Conservation (phyloP, 2,113 vertebrate genomes). For the Probosciger aterrimus region DNA sequence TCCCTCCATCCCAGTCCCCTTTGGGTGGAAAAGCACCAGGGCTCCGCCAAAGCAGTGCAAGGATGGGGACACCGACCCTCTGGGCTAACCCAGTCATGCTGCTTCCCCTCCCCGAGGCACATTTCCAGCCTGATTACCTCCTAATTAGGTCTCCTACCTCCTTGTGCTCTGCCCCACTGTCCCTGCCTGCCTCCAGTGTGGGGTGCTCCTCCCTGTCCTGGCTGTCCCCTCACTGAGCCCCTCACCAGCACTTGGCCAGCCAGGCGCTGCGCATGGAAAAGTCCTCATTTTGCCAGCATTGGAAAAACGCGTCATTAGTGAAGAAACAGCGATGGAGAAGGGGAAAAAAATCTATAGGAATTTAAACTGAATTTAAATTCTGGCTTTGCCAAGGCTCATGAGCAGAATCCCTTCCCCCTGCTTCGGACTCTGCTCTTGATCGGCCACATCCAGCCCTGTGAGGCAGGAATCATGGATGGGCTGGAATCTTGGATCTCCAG, state of each 20-base stretch:
- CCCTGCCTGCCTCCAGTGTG: background rate
- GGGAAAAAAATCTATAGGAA: background rate
- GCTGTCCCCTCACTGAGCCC: background rate
- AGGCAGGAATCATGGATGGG: background rate
- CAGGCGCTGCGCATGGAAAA: rapidly evolving
- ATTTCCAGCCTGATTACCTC: background rate
- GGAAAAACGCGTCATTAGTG: background rate
- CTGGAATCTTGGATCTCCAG: background rate
- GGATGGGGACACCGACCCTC: background rate
- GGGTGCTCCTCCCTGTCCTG: background rate
- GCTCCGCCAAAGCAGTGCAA: background rate
- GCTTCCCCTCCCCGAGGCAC: background rate
- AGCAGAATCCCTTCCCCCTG: background rate
- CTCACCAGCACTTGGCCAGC: rapidly evolving
- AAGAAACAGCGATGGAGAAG: background rate
- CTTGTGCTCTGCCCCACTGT: background rate
- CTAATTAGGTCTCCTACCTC: background rate
- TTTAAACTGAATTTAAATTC: background rate
- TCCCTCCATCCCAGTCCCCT: background rate
- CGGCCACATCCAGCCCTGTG: background rate
- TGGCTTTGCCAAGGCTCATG: background rate
- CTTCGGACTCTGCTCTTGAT: background rate
- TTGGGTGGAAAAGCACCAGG: rapidly evolving
- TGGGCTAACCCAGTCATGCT: background rate
- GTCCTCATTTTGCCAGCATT: background rate